Base-by-base conservation (phyloP, 2,888 invertebrate species). In the Parapristionchus giblindavisi region DNA sequence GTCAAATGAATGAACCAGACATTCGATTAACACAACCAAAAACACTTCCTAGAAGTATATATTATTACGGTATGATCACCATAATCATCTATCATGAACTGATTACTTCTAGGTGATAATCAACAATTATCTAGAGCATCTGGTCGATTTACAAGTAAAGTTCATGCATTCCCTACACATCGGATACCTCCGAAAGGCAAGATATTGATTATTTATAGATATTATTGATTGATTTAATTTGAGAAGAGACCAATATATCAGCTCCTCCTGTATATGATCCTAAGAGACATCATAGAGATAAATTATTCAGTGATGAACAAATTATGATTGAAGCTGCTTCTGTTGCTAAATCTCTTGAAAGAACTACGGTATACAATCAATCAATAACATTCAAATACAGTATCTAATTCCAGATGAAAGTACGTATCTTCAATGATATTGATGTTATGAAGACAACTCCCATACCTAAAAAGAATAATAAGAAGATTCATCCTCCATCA, bases 301-400 rank as follows among this genome's bases (percentile, higher is more conserved):
- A 71, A n/a, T 34, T 71, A 4, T 40, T 17, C 27, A 0, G 17
- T 1, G 56, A 71, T n/a, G 56, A 54, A 40, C 14, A 32, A 40
- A 6, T 71, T 14, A 71, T 71, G 54, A 27, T 5, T 32, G 70
- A 71, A 17, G 70, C 70, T 1, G 54, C 56, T 3, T 29, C 32
- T 24, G 27, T 71, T 36, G 54, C 70, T 1, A 56, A 29, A 27
- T 38, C 34, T 8, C 56, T 71, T 4, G 70, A 71, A 29, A 38
- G 70, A 34, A 71, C 70, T 17, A 71, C 70, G 11, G 70, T 71
- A 24, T n/a, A n/a, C n/a, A n/a, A n/a, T n/a, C n/a, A n/a, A n/a
- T n/a, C n/a, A n/a, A n/a, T n/a, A n/a, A n/a, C n/a, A n/a, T n/a
- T n/a, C n/a, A n/a, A n/a, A n/a, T n/a, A n/a, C n/a, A n/a, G n/a